Conservation (phyloP, 2,113 vertebrate genomes). For the Indicator maculatus region DNA sequence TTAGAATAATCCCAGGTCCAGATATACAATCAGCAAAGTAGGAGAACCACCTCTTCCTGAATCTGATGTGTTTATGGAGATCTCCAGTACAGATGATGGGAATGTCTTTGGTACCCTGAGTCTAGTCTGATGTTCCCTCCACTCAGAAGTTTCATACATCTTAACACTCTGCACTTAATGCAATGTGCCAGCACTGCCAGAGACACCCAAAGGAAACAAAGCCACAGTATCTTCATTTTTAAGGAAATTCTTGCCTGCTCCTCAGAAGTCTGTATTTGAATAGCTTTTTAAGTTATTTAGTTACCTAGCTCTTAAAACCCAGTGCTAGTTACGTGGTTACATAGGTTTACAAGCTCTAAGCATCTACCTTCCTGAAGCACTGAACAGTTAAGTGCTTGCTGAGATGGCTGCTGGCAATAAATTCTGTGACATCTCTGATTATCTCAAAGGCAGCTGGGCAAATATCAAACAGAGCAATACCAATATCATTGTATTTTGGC, state of each 20-base stretch:
- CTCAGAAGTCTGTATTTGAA: not conserved
- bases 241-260: not conserved
- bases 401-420: not conserved
- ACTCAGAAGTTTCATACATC: not conserved
- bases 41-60: not conserved
- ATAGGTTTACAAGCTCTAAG: not conserved
- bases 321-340: not conserved
- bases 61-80: not conserved
- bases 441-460: slow-evolving; percentile 18
- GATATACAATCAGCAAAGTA: not conserved
- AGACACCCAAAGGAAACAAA: not conserved
- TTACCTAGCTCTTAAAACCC: not conserved
- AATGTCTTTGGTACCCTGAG: not conserved
- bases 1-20: not conserved
- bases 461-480: not conserved
- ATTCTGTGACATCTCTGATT: slow-evolving; percentile 9
- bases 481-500: not conserved
- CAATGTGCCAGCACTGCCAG: not conserved
- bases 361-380: not conserved
- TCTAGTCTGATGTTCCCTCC: not conserved
- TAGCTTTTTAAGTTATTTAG: not conserved
- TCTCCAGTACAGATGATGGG: not conserved
- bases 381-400: not conserved
- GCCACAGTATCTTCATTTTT: not conserved
- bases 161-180: not conserved